Percentiles rank a stretch among this genome's conserved stretches.
Conservation (phyloP, 1,140 invertebrate genomes). For the Meteorus sp. region DNA sequence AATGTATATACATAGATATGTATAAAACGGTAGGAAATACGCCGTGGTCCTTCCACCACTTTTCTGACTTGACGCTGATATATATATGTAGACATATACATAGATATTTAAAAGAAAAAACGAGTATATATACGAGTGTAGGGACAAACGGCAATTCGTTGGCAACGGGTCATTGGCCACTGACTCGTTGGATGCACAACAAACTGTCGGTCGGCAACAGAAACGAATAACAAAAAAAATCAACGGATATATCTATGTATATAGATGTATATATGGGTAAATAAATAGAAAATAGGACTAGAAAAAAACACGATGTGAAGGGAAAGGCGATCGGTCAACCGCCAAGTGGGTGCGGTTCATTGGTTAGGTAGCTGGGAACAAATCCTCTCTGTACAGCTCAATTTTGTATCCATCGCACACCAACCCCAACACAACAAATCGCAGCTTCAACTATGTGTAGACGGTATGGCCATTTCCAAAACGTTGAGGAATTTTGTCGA, state of each 20-base stretch:
- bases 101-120: too few species aligned
- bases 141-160: not conserved
- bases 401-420: conserved; percentile 15
- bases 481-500: not conserved
- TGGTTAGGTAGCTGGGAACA: not conserved
- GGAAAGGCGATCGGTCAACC: conserved; percentile 15
- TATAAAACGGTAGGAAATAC: not conserved
- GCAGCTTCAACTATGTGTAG: not conserved
- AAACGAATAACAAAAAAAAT: conserved; percentile 4
- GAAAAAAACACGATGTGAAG: conserved; percentile 5
- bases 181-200: not conserved
- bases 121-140: too few species aligned
- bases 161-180: conserved; percentile 11
- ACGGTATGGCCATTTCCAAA: not conserved
- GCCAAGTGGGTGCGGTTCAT: conserved; percentile 20
- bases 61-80: conserved; percentile 7
- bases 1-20: conserved; percentile 7
- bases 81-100: too few species aligned
- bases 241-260: too few species aligned
- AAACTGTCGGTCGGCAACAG: not conserved
- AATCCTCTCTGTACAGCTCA: conserved; percentile 12
- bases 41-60: not conserved
- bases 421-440: not conserved
- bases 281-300: not conserved
- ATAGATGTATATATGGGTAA: too few species aligned